Conservation (phyloP, 1,140 invertebrate species). For the Limonius californicus region DNA sequence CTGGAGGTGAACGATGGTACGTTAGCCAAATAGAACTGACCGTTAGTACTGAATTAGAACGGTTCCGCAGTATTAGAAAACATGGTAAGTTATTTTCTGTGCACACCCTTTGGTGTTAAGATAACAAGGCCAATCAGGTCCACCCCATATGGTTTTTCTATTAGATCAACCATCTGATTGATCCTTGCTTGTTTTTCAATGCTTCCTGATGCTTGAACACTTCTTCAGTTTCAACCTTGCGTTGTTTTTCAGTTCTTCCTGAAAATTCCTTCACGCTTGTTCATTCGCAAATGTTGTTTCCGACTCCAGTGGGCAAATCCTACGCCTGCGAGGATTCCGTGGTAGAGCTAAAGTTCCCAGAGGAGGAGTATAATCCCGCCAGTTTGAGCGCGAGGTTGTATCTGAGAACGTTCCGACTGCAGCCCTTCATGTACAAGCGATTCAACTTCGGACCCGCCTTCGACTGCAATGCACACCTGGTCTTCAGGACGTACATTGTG, state of each 20-base stretch:
- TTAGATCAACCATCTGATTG: too few relatives aligned
- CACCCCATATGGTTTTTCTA: too few relatives aligned
- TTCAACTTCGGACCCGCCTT: conserved; percentile 59
- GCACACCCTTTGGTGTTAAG: too few relatives aligned
- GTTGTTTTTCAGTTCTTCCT: conserved; percentile 40
- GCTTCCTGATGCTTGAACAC: too few relatives aligned
- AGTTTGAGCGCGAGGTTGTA: conserved; percentile 37
- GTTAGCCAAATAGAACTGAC: conserved; percentile 67
- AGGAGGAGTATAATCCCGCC: conserved; percentile 46
- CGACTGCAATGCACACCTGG: conserved; percentile 49
- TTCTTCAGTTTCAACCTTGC: too few relatives aligned
- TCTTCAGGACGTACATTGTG: conserved; percentile 73
- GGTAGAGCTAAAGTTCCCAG: conserved; percentile 48
- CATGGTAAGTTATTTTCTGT: conserved; percentile 36
- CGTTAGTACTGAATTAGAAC: conserved; percentile 50
- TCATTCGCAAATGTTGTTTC: conserved; percentile 64
- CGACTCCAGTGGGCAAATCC: conserved; percentile 81
- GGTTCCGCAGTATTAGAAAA: conserved; percentile 27
- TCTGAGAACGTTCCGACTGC: conserved; percentile 41
- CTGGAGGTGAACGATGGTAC: conserved; percentile 82
- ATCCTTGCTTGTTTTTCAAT: too few relatives aligned
- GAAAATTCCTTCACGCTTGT: conserved; percentile 54
- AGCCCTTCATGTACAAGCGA: conserved; percentile 63
- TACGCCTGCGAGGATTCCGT: conserved; percentile 71
- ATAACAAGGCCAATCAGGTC: too few relatives aligned